A percentile compares a stretch with the other conserved stretches of the same genome.
Evolutionary conservation across 2,888 invertebrate species (phyloP).

Genomic region (Chymomyza amoena): DNA sequence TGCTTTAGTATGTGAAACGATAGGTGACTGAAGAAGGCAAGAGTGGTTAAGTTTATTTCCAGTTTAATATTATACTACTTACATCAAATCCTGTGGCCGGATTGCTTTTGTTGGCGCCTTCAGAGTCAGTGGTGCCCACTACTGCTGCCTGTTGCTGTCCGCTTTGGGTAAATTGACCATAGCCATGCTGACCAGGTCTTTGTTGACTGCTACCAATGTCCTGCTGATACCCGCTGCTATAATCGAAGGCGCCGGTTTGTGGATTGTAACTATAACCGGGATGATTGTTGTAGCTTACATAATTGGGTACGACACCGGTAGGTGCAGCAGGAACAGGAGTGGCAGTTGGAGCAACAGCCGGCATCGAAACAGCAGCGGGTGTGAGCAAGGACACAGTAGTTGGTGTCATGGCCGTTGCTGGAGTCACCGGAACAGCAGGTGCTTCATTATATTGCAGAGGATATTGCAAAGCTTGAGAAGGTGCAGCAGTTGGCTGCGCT

Average conservation of each 20-base stretch:
- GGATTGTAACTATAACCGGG: constrained; percentile 83
- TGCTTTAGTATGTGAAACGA: constrained; percentile 74
- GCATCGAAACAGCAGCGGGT: neutral
- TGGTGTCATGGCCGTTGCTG: neutral
- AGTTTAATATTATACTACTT: constrained; percentile 27
- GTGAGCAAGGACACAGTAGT: neutral
- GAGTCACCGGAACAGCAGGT: neutral
- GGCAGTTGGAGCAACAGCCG: constrained; percentile 1
- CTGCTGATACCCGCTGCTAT: constrained; percentile 82
- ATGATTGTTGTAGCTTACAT: constrained; percentile 76
- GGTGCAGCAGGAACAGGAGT: constrained; percentile 13
- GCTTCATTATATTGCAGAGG: constrained; percentile 20
- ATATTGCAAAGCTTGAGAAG: constrained; percentile 12
- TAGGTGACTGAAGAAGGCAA: constrained; percentile 57
- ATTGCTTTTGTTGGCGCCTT: constrained; percentile 67
- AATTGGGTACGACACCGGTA: constrained; percentile 19
- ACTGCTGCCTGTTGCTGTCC: constrained; percentile 50
- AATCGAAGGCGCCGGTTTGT: constrained; percentile 81
- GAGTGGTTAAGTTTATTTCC: neutral
- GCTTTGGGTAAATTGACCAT: constrained; percentile 69
- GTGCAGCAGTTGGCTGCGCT: neutral
- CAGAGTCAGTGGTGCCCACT: constrained; percentile 75
- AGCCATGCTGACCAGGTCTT: constrained; percentile 50
- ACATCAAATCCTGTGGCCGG: constrained; percentile 75
- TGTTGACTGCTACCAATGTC: constrained; percentile 28